These are phyloP conservation scores for Cryptoblepharus egeriae DNA, from an alignment of 2,797 vertebrate genomes.

Conservation along the genomic window DNA sequence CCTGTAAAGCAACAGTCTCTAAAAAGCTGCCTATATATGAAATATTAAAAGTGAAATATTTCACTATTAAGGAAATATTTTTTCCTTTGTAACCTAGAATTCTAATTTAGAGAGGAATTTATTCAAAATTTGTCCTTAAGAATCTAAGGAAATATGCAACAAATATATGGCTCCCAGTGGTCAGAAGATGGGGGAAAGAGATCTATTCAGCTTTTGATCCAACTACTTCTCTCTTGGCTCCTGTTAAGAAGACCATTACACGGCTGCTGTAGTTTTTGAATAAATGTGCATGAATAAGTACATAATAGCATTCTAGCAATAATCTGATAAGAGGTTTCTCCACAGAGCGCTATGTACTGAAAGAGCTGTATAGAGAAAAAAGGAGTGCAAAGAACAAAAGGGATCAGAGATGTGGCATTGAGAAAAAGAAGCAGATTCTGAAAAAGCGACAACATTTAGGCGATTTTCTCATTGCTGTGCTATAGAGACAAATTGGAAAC, in stretches of 20 bases:
- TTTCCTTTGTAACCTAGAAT: not conserved
- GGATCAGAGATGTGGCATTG: not conserved
- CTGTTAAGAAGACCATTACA: not conserved
- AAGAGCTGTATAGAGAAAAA: not conserved
- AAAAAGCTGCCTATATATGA: no score
- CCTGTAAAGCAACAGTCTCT: not conserved
- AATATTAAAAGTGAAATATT: no score
- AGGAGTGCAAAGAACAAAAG: not conserved
- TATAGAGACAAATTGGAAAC: not conserved
- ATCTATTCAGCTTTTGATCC: not conserved
- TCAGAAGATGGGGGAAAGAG: no score
- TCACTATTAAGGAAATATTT: not conserved
- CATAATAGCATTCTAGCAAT: not conserved
- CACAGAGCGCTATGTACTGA: no score
- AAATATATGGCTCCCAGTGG: not conserved
- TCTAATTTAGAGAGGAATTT: not conserved
- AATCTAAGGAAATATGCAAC: no score
- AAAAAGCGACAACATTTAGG: not conserved
- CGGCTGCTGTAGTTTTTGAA: not conserved
- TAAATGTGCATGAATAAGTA: not conserved
- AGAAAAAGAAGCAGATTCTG: not conserved
- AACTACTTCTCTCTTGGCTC: not conserved
- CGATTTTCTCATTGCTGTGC: not conserved
- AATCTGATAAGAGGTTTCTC: no score
- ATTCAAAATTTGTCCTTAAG: not conserved